These are phyloP conservation scores for Drosophila ezoana DNA, from an alignment of 2,888 invertebrate species.

Conservation along the genomic window DNA sequence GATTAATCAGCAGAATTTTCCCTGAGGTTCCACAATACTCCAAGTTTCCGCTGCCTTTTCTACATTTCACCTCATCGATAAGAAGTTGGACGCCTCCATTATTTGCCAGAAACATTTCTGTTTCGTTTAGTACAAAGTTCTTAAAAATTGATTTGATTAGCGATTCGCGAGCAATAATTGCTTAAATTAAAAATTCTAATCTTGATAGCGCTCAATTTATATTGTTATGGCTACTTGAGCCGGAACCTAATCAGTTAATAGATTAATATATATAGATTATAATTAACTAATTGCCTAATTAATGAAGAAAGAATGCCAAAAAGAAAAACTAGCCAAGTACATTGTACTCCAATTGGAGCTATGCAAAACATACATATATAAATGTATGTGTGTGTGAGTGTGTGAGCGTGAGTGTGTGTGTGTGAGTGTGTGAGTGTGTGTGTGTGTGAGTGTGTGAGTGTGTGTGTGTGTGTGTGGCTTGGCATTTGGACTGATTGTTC, in stretches of 20 bases:
- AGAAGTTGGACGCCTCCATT: no score
- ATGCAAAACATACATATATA: neutral
- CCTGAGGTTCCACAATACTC: no score
- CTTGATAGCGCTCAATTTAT: constrained; percentile 33
- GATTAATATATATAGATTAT: constrained; percentile 18
- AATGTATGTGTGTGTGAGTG: neutral
- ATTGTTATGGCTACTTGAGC: constrained; percentile 45
- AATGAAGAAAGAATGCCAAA: neutral
- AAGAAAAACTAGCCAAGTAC: no score
- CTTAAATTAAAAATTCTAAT: constrained; percentile 31
- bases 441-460: no score
- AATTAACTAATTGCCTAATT: constrained; percentile 36
- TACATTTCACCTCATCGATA: no score
- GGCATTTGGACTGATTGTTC: constrained; percentile 18
- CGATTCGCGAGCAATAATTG: constrained; percentile 18
- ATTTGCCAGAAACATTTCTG: no score
- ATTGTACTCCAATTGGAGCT: neutral
- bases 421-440: no score
- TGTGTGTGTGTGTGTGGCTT: neutral
- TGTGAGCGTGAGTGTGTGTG: neutral
- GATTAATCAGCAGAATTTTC: no score
- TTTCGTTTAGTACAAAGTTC: constrained; percentile 2
- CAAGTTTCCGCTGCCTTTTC: no score
- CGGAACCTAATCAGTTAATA: constrained; percentile 5
- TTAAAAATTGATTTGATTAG: neutral